Evolutionary conservation across 2,797 vertebrate genomes (phyloP).

Genomic region (Garrulus glandarius): DNA sequence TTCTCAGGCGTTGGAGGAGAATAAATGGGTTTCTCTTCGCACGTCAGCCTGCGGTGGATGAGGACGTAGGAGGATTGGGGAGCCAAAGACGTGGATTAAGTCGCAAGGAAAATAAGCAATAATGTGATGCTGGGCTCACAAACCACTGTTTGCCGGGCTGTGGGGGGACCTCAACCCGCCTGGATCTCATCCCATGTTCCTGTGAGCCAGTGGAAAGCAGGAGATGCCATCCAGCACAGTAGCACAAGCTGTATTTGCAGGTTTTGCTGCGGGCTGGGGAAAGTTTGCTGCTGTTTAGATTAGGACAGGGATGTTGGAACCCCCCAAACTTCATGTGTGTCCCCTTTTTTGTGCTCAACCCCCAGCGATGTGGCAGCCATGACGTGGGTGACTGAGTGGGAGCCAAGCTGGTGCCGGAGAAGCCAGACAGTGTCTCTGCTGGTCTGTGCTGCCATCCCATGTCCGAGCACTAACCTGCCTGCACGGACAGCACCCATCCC

Average conservation of each 20-base stretch:
- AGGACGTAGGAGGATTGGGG: not conserved
- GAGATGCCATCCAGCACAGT: accelerated
- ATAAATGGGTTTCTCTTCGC: not conserved
- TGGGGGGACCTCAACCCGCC: not conserved
- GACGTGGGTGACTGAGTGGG: accelerated
- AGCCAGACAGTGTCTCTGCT: not conserved
- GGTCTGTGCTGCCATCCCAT: constrained; percentile 40
- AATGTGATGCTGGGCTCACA: not conserved
- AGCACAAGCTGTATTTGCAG: not conserved
- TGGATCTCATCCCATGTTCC: not conserved
- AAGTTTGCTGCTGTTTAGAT: not conserved
- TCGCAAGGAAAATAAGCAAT: not conserved
- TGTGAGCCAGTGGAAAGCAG: not conserved
- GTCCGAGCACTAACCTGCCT: not conserved
- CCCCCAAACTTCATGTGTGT: not conserved
- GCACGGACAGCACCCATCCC: not conserved
- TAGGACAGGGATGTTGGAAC: accelerated
- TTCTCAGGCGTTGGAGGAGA: not conserved
- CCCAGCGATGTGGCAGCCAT: accelerated
- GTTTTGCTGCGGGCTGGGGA: not conserved
- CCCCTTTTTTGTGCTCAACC: not conserved
- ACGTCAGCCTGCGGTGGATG: not conserved
- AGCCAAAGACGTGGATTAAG: not conserved
- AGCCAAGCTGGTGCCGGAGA: not conserved
- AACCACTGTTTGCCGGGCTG: not conserved